Percentiles rank a stretch among this genome's conserved stretches.
These are phyloP conservation scores for Goniozus legneri DNA, from an alignment of 1,140 invertebrate species.

Conservation along the genomic window DNA sequence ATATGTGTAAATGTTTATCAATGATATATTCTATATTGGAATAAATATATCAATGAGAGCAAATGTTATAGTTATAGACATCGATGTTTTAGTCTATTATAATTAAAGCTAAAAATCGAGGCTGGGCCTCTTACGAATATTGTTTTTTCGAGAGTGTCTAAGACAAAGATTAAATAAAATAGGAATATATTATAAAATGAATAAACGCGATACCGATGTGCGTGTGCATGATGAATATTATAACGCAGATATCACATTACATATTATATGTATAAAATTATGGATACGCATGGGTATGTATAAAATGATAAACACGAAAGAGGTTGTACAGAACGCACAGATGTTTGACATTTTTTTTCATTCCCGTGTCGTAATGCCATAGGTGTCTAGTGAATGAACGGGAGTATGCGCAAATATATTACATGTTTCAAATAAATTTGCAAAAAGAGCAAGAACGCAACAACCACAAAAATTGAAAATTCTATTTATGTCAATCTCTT, in stretches of 20 bases:
- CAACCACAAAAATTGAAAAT: conserved; percentile 18
- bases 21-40: conserved; percentile 13
- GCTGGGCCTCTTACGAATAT: conserved; percentile 33
- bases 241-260: no score
- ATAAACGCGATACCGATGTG: no score
- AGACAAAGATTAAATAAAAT: conserved; percentile 1
- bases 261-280: conserved; percentile 1
- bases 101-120: conserved; percentile 21
- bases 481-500: conserved; percentile 37
- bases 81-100: conserved; percentile 34
- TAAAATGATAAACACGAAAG: background rate
- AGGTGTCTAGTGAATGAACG: no score
- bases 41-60: conserved; percentile 17
- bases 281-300: conserved; percentile 2
- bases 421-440: no score
- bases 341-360: background rate
- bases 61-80: conserved; percentile 22
- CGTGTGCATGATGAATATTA: no score
- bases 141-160: background rate
- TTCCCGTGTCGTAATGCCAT: no score
- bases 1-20: conserved; percentile 16
- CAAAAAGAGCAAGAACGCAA: no score
- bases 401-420: no score
- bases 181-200: background rate
- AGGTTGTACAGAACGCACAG: conserved; percentile 4